These are phyloP conservation scores for Masticophis lateralis DNA, from an alignment of 2,797 vertebrate genomes.

Conservation along the genomic window DNA sequence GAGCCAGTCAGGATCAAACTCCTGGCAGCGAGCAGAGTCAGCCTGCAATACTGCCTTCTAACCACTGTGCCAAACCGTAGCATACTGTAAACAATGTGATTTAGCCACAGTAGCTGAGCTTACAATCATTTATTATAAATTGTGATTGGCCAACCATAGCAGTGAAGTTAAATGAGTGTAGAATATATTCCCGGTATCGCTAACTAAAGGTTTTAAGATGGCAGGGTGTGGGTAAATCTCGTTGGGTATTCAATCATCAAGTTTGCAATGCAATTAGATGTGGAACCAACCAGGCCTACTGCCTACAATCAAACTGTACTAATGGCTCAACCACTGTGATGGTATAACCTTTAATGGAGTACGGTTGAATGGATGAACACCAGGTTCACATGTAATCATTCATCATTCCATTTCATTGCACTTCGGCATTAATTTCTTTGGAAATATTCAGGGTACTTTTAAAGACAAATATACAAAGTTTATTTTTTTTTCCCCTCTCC, in stretches of 20 bases:
- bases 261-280: neutral
- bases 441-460: neutral
- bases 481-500: fast-evolving
- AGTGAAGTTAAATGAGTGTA: neutral
- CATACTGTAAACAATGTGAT: neutral
- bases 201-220: neutral
- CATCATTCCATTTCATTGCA: neutral
- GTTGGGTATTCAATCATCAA: neutral
- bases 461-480: neutral
- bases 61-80: neutral
- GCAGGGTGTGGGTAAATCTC: neutral
- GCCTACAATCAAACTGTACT: neutral
- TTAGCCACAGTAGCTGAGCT: neutral
- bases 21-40: neutral
- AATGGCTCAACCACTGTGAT: neutral
- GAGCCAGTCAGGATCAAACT: neutral
- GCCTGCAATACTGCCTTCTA: neutral
- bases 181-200: neutral
- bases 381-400: neutral
- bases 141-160: neutral
- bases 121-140: neutral
- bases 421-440: neutral
- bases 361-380: neutral
- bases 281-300: neutral
- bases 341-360: neutral